Evolutionary conservation across 2,113 vertebrate species (phyloP).

Genomic region (Pseudorasbora parva): DNA sequence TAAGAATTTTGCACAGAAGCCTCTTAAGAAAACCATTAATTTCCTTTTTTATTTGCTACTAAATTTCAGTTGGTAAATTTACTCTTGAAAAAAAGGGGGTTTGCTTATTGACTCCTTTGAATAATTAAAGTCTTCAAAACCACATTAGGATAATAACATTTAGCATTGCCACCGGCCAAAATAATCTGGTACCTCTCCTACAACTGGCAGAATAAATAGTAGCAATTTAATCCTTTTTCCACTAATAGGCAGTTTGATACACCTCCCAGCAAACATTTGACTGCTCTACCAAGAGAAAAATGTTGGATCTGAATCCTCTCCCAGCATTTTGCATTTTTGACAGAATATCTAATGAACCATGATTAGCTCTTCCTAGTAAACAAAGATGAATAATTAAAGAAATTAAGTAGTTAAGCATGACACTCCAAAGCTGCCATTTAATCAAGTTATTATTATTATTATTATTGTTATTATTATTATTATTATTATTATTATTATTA

Average conservation of each 20-base stretch:
- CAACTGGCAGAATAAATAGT: slow-evolving; percentile 41
- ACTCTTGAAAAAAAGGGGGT: slow-evolving; percentile 36
- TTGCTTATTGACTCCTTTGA: slow-evolving; percentile 55
- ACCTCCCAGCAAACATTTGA: slow-evolving; percentile 10
- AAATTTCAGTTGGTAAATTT: neutral
- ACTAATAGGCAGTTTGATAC: slow-evolving; percentile 29
- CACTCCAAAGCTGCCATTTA: neutral
- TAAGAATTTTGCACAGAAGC: neutral
- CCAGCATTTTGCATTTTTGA: neutral
- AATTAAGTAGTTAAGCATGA: neutral
- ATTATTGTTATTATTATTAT: neutral
- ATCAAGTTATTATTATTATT: neutral
- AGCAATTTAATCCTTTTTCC: slow-evolving; percentile 17
- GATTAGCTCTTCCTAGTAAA: neutral
- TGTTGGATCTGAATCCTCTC: neutral
- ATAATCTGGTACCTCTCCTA: slow-evolving; percentile 38
- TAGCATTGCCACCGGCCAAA: slow-evolving; percentile 27
- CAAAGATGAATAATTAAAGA: slow-evolving; percentile 17
- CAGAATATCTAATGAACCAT: slow-evolving; percentile 5
- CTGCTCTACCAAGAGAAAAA: slow-evolving; percentile 30
- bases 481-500: neutral
- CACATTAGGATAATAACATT: slow-evolving; percentile 40
- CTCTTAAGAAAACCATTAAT: too few species aligned
- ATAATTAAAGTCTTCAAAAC: slow-evolving; percentile 46
- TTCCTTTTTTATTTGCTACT: neutral